These are phyloP conservation scores for Diarsia rubi DNA, from an alignment of 2,888 invertebrate species.

Conservation along the genomic window DNA sequence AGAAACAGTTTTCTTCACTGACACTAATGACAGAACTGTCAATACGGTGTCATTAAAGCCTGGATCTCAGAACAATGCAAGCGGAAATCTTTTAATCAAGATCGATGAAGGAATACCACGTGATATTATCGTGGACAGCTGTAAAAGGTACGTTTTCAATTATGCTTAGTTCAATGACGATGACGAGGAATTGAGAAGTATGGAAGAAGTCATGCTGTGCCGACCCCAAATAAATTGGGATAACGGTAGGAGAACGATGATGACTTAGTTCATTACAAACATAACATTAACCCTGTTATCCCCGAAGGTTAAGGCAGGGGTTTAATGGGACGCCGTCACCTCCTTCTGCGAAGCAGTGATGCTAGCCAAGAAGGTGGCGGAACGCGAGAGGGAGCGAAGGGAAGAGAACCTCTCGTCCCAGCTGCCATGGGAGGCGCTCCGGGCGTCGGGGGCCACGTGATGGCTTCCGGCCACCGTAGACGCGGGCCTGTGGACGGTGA, in stretches of 20 bases:
- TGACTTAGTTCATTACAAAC: no score
- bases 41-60: conserved; percentile 83
- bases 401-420: no score
- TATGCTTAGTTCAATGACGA: neutral
- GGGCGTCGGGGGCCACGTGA: no score
- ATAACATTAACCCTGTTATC: no score
- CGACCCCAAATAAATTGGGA: neutral
- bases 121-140: conserved; percentile 26
- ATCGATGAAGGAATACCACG: conserved; percentile 69
- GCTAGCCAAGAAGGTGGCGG: no score
- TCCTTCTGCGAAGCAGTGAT: no score
- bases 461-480: no score
- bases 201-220: neutral
- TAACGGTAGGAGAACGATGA: neutral
- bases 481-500: no score
- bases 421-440: no score
- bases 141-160: conserved; percentile 70
- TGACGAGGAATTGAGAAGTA: neutral
- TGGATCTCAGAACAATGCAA: conserved; percentile 72
- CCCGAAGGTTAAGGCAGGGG: no score
- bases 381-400: no score
- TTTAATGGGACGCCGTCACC: no score
- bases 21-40: conserved; percentile 81
- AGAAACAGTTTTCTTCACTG: conserved; percentile 95
- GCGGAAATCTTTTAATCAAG: conserved; percentile 82